Conservation (phyloP, 2,797 vertebrate genomes). For the Chrysocyon brachyurus region DNA sequence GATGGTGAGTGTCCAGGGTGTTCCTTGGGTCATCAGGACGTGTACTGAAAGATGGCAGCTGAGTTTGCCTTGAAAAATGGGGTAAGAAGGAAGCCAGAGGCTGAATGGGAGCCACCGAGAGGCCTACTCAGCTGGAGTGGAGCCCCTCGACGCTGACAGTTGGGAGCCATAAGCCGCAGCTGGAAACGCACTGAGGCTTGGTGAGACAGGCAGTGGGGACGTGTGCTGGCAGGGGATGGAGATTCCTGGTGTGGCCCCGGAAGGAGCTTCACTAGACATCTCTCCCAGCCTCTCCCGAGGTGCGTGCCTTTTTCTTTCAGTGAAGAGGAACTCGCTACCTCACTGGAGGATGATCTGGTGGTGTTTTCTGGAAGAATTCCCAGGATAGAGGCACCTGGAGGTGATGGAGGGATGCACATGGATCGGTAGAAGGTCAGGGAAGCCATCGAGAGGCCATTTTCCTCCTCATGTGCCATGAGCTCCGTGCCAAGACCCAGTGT, state of each 20-base stretch:
- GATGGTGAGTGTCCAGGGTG: not conserved
- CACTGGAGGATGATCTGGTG: not conserved
- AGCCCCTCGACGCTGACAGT: not conserved
- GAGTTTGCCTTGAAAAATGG: not conserved
- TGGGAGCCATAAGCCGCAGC: not conserved
- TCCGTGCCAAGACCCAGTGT: not conserved
- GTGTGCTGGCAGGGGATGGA: not conserved
- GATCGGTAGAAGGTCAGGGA: not conserved
- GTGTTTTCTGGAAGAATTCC: constrained; percentile 26
- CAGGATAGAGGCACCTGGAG: not conserved
- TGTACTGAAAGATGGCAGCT: not conserved
- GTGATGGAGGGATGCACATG: not conserved
- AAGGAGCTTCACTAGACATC: not conserved
- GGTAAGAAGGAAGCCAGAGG: not conserved
- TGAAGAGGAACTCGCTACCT: not conserved
- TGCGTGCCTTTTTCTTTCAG: not conserved
- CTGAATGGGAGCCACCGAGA: not conserved
- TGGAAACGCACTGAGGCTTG: not conserved
- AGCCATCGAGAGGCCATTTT: not conserved
- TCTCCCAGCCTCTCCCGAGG: not conserved
- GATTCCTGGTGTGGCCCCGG: not conserved
- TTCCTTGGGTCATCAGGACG: not conserved
- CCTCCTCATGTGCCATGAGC: not conserved
- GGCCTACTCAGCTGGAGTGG: not conserved
- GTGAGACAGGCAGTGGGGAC: not conserved